Evolutionary conservation across 2,113 vertebrate species (phyloP).

Genomic region (Leiothrix lutea): DNA sequence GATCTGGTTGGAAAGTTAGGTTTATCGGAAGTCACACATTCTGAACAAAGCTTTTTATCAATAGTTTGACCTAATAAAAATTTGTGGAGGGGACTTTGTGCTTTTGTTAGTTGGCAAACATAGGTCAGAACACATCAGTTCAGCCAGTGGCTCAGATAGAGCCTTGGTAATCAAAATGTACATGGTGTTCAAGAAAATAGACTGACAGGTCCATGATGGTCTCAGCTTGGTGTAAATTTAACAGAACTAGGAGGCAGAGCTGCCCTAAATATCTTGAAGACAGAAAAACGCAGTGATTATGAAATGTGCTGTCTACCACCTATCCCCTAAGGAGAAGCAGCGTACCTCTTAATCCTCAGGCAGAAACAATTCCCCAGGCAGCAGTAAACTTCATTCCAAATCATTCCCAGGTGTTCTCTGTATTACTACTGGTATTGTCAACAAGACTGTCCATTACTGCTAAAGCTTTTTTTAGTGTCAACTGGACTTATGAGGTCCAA

Average conservation of each 20-base stretch:
- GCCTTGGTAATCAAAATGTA: neutral
- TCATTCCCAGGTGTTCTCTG: neutral
- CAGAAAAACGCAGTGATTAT: neutral
- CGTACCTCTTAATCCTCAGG: neutral
- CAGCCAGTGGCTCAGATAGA: neutral
- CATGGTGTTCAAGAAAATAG: neutral
- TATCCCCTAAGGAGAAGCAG: neutral
- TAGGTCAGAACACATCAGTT: neutral
- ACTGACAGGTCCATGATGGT: neutral
- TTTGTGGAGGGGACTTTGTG: neutral
- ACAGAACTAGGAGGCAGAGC: neutral
- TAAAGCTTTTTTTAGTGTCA: neutral
- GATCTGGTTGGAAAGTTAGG: neutral
- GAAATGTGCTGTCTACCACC: neutral
- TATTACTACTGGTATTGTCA: neutral
- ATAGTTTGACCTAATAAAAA: neutral
- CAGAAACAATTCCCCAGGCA: neutral
- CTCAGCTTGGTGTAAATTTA: neutral
- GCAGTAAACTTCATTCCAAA: neutral
- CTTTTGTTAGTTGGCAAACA: neutral
- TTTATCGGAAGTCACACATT: neutral
- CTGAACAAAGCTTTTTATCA: neutral
- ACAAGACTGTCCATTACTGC: neutral
- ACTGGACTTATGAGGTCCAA: neutral
- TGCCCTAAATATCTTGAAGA: neutral